Base-by-base conservation (phyloP, 2,888 invertebrate species). In the Erannis defoliaria region DNA sequence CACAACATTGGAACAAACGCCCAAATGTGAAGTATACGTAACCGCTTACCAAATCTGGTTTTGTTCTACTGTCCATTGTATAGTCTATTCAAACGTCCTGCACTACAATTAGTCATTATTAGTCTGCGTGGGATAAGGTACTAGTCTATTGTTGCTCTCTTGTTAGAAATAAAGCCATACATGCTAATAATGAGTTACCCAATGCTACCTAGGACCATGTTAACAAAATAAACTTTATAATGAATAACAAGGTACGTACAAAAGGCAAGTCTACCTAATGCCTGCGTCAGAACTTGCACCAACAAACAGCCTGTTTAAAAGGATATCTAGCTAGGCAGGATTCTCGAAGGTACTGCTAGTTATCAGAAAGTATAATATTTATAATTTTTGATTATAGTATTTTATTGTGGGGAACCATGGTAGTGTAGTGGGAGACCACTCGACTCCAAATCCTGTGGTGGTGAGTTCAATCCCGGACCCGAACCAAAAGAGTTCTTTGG, bases 1-100 rank as follows among this genome's bases (percentile, higher is more conserved):
- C 31, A 46, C 19, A 48, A 14, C 38, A n/a, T 12, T 33, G 33
- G 18, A 62, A 19, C 18, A 56, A 54, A 48, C 42, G 37, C 19
- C 54, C 48, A 40, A 49, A 23, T 61, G 66, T 53, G 56, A 21
- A 62, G 55, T 63, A 62, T 66, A 72, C 72, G 75, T 81, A 80
- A 81, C 70, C 73, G 70, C 71, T 81, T 78, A 77, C 74, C 72
- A 61, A 76, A 77, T 69, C 66, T 58, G 26, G 51, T 56, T 73
- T 78, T 80, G 76, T 76, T 63, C 46, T 45, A 54, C 29, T 51
- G 54, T 50, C 68, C 53, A 71, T 80, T 76, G 69, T 73, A 14
- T 49, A 45, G 42, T 61, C 62, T 62, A 62, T 56, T 56, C 51
- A 62, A 46, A 46, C 56, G 42, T 62, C 62, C 45, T 55, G 54